Evolutionary conservation across 2,888 invertebrate genomes (phyloP), one percentile per base, ranked within the genome.

Genomic region (Cheilosia vulpina): DNA sequence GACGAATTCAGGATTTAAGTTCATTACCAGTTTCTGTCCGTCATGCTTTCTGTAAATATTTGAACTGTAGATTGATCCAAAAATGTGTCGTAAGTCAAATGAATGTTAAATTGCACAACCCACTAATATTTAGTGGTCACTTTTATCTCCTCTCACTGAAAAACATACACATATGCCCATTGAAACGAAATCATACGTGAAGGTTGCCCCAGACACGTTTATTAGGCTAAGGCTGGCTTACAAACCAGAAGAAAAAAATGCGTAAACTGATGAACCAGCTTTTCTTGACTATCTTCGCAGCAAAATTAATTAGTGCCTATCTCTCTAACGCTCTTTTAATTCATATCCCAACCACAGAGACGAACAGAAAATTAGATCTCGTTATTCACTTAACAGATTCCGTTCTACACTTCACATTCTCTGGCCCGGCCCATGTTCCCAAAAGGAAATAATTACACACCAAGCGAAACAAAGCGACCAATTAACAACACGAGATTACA

Each of bases 331-430:
- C 9, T 17, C 19, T 34, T 19, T 69, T 53, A 15, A 31, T 43
- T 41, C 38, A 3, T 31, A 7, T 19, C 62, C 38, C 60, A 78
- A 50, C 58, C 57, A 15, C 50, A 57, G 34, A 58, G 58, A 34
- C 45, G 11, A 5, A 50, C 52, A 76, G 50, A 60, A 45, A 68
- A 83, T 69, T 58, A 83, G 73, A 73, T 43, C 78, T 41, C 79
- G 79, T 83, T 79, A 83, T 83, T 83, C 83, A 83, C 83, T 83
- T 83, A 83, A 47, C 57, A 63, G 83, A 79, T 60, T 76, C 65
- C 58, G 52, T 76, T 75, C 55, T 50, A 13, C 19, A 45, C 24
- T 58, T 41, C 50, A 43, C 21, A 50, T 47, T 34, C 47, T 34
- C 7, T 24, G 6, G 38, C 11, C 13, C 38, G 55, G 19, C 38